These are phyloP conservation scores for Proteles cristata DNA, from an alignment of 2,113 vertebrate genomes.

Conservation along the genomic window DNA sequence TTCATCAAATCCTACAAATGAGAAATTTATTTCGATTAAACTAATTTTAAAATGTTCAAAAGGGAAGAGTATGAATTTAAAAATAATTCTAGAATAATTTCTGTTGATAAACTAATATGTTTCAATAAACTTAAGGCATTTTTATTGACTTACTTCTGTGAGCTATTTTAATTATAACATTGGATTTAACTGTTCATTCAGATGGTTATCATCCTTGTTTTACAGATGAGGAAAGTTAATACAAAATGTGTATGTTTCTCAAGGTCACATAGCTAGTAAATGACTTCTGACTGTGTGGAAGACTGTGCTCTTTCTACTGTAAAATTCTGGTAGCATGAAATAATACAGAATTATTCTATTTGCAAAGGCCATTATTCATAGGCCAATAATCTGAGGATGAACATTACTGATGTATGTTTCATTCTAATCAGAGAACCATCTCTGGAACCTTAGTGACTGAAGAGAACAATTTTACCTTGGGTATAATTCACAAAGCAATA, in stretches of 20 bases:
- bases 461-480: not conserved
- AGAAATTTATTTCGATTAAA: not conserved
- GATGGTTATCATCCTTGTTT: not conserved
- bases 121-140: not conserved
- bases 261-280: not conserved
- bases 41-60: not conserved
- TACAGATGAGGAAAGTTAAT: not conserved
- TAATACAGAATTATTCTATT: not conserved
- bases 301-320: not conserved
- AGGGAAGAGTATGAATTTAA: not conserved
- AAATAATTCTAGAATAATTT: not conserved
- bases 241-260: not conserved
- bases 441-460: not conserved
- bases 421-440: not conserved
- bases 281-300: not conserved
- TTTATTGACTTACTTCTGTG: not conserved
- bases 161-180: not conserved
- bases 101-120: not conserved
- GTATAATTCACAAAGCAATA: not conserved
- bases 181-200: not conserved
- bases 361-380: not conserved
- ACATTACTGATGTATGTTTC: constrained; percentile 4
- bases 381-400: not conserved
- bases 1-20: not conserved
- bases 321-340: not conserved